Evolutionary conservation across 1,140 invertebrate species (phyloP), one percentile per base, ranked within the genome.

Genomic region (Euwallacea similis): DNA sequence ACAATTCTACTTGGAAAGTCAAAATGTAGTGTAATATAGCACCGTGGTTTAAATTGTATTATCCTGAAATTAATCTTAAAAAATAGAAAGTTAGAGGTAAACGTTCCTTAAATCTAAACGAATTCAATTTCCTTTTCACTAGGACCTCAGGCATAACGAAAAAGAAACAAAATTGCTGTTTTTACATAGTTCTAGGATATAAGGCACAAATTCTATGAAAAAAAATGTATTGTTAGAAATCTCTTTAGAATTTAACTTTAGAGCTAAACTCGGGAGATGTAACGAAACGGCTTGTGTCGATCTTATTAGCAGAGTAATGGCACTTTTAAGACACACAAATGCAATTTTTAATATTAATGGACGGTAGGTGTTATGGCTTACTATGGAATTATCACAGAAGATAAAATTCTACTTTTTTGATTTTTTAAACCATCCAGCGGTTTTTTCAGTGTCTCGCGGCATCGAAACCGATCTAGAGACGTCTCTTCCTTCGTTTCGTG

Each of bases 361-460:
- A 33, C 21, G 21, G 21, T 33, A 33, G 21, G 1, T 33, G 21
- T 33, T 2, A 33, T 33, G 21, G 21, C 21, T 33, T 33, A 33
- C 21, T 33, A 33, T 33, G 21, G 21, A 33, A 33, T 33, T 33
- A 33, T 33, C 21, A 33, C 21, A 33, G 21, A 33, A 33, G 21
- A 4, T 33, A 33, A 33, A 33, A 33, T 33, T 33, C 13, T 83
- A 85, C 78, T 86, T 86, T 72, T 83, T 86, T 0, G 81, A 81
- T 73, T 87, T 81, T 79, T 88, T 90, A 76, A 90, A 90, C 89
- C 89, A 90, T 67, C 88, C 88, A 42, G 89, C 88, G 65, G 87
- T 87, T 75, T 90, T 89, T 78, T 87, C 87, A 64, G 86, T 84
- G 76, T 90, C 88, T 73, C 88, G 87, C 68, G 88, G 88, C 83